These are phyloP conservation scores for Vicugna pacos DNA, from an alignment of 2,113 vertebrate genomes.

Conservation along the genomic window DNA sequence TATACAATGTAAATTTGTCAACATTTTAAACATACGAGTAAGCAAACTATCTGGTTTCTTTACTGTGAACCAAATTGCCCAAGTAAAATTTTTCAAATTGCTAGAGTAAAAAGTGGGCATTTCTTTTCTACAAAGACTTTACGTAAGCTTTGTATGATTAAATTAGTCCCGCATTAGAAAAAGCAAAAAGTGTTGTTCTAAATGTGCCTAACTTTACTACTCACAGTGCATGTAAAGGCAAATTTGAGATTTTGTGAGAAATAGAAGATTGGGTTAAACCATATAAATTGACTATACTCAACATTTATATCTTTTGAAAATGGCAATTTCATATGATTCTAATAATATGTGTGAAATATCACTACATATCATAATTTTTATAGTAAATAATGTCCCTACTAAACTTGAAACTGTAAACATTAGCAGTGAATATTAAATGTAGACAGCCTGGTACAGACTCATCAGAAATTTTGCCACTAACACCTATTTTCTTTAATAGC, in stretches of 20 bases:
- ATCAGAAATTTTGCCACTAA: background rate
- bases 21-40: background rate
- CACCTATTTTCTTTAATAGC: constrained; percentile 3
- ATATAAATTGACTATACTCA: background rate
- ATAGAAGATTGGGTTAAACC: background rate
- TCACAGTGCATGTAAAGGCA: background rate
- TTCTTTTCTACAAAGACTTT: background rate
- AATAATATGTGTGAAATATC: background rate
- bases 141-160: background rate
- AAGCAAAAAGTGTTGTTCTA: background rate
- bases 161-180: constrained; percentile 9
- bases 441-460: background rate
- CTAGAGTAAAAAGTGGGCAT: background rate
- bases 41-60: background rate
- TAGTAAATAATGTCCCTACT: background rate
- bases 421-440: background rate
- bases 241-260: background rate
- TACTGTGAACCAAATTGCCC: background rate
- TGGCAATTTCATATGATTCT: background rate
- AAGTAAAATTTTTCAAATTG: constrained; percentile 7
- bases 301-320: background rate
- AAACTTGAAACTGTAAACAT: background rate
- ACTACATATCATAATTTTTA: constrained; percentile 6
- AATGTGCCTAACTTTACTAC: background rate
- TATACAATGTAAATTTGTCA: background rate